Evolutionary conservation across 2,797 vertebrate species (phyloP).

Genomic region (Pangasius mekongensis): DNA sequence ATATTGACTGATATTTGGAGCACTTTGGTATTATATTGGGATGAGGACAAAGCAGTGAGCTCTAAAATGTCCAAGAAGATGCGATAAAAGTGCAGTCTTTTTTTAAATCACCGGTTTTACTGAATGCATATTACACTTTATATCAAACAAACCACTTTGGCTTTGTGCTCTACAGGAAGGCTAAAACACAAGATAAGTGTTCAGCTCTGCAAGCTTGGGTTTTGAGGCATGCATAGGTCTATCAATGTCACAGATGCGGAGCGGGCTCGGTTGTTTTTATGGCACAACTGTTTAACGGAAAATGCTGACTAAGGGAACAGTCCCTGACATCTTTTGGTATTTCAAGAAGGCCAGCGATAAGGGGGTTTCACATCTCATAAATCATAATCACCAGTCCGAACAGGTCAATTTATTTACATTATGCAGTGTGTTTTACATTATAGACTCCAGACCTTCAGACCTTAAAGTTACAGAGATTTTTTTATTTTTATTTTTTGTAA

Average conservation of each 20-base stretch:
- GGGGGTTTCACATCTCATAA: not conserved
- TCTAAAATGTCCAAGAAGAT: not conserved
- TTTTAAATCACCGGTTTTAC: not conserved
- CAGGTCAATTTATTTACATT: not conserved
- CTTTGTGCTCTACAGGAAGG: not conserved
- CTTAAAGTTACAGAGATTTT: not conserved
- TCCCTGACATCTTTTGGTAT: conserved; percentile 50
- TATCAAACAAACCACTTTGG: too few relatives aligned
- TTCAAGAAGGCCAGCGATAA: conserved; percentile 29
- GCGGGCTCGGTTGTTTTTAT: not conserved
- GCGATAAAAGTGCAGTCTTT: not conserved
- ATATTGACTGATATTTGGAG: not conserved
- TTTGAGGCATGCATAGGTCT: not conserved
- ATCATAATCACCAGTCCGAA: not conserved
- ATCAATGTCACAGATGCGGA: conserved; percentile 15
- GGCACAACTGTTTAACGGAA: conserved; percentile 45
- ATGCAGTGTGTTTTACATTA: not conserved
- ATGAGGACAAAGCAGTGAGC: not conserved
- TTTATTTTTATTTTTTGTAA: not conserved
- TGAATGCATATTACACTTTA: not conserved
- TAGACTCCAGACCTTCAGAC: not conserved
- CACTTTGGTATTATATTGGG: not conserved
- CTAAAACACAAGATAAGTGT: not conserved
- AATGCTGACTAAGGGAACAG: conserved; percentile 51
- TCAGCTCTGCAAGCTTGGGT: not conserved